phyloP scores from a whole-genome alignment of 2,888 invertebrate species.

The Drosophila mimetica region DNA sequence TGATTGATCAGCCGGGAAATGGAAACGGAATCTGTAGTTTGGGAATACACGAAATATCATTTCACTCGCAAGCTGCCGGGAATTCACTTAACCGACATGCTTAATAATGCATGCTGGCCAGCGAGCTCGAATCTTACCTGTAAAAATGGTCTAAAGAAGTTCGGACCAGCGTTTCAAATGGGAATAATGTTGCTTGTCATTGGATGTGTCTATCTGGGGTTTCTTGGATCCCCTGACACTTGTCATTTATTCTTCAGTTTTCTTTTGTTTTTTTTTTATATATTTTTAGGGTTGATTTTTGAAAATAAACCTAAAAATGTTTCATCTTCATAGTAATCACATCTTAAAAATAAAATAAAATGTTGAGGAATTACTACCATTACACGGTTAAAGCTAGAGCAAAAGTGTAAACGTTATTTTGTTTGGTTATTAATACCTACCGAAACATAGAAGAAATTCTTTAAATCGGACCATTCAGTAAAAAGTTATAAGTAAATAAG shows the following conservation, averaged over 20 bases:
- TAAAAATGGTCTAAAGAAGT: background rate
- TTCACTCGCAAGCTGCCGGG: slow-evolving; percentile 9
- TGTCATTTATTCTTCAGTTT: background rate
- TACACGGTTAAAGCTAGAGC: no score
- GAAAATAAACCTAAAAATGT: no score
- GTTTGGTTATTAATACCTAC: no score
- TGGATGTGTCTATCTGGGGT: background rate
- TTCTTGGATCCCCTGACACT: background rate
- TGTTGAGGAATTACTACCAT: no score
- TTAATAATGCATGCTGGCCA: slow-evolving; percentile 21
- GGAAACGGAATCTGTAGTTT: slow-evolving; percentile 38
- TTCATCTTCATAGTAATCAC: no score
- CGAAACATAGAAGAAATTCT: no score
- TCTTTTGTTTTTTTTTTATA: background rate
- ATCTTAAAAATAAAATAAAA: no score
- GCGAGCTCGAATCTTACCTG: background rate
- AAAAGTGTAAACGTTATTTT: no score
- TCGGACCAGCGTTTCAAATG: background rate
- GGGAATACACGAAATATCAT: slow-evolving; percentile 37
- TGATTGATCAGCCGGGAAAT: slow-evolving; percentile 62
- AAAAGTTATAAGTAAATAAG: no score
- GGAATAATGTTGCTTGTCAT: background rate
- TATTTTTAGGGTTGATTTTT: background rate
- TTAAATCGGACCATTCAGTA: no score
- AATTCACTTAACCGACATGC: slow-evolving; percentile 11